Evolutionary conservation across 2,888 invertebrate genomes (phyloP).

Genomic region (Dione juno): DNA sequence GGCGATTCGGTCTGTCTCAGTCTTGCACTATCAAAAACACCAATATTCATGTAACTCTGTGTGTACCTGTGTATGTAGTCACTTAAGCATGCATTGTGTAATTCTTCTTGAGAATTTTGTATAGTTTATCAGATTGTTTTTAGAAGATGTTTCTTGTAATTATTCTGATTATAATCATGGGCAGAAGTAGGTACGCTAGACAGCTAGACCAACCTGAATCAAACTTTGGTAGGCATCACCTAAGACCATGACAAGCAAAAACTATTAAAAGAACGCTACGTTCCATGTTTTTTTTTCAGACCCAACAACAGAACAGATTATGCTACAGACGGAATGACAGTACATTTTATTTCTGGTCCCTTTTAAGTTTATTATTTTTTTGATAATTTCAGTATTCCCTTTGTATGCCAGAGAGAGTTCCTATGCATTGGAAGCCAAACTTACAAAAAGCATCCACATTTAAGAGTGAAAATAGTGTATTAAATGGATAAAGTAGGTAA

Average conservation of each 20-base stretch:
- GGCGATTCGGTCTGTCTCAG: slow-evolving; percentile 81
- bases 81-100: slow-evolving; percentile 73
- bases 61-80: slow-evolving; percentile 73
- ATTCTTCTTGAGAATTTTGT: slow-evolving; percentile 53
- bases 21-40: slow-evolving; percentile 68
- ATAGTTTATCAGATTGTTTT: slow-evolving; percentile 46
- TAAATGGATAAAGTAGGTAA: slow-evolving; percentile 83
- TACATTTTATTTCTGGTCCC: slow-evolving; percentile 47
- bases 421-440: slow-evolving; percentile 83
- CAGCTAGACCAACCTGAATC: slow-evolving; percentile 41
- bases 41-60: slow-evolving; percentile 67
- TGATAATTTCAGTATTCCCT: slow-evolving; percentile 81
- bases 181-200: slow-evolving; percentile 48
- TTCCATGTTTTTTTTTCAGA: slow-evolving; percentile 15
- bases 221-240: slow-evolving; percentile 1
- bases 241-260: not conserved
- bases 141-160: slow-evolving; percentile 45
- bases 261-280: not conserved
- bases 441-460: slow-evolving; percentile 83
- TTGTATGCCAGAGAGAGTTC: slow-evolving; percentile 83
- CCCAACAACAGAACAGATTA: slow-evolving; percentile 26
- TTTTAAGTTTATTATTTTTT: slow-evolving; percentile 62
- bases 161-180: slow-evolving; percentile 42
- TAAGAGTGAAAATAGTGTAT: slow-evolving; percentile 84
- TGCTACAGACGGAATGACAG: slow-evolving; percentile 34